A percentile compares a stretch with the other conserved stretches of the same genome.
These are phyloP conservation scores for Drosophila histrio DNA, from an alignment of 2,888 invertebrate genomes.

Conservation along the genomic window DNA sequence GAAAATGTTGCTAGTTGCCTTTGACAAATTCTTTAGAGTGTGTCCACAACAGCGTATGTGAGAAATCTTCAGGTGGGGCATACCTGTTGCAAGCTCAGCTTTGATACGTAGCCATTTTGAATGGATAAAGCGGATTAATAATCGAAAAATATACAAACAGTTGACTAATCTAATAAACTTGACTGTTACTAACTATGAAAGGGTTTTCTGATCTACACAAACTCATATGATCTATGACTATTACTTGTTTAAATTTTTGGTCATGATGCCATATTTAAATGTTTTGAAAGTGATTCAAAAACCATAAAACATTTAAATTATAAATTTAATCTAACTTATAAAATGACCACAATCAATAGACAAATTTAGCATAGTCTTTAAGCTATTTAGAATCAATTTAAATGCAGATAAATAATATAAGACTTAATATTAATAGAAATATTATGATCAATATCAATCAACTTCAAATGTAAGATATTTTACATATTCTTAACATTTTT, in stretches of 20 bases:
- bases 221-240: background rate
- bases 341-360: too few species aligned
- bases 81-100: slow-evolving; percentile 22
- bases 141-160: background rate
- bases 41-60: slow-evolving; percentile 36
- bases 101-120: slow-evolving; percentile 20
- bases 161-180: background rate
- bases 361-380: too few species aligned
- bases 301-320: background rate
- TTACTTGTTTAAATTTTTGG: too few species aligned
- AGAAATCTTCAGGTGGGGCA: slow-evolving; percentile 27
- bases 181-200: too few species aligned
- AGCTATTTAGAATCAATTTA: too few species aligned
- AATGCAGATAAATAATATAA: too few species aligned
- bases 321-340: background rate
- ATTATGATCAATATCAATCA: background rate
- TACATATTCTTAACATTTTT: background rate
- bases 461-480: background rate
- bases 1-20: slow-evolving; percentile 64
- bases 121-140: too few species aligned
- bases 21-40: slow-evolving; percentile 81
- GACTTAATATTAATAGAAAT: too few species aligned
- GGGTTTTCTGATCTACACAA: too few species aligned
- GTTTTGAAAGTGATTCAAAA: background rate
- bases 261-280: too few species aligned